Percentiles rank a stretch among this genome's conserved stretches.
phyloP scores from a whole-genome alignment of 2,113 vertebrate species.

The Catharus bicknelli region DNA sequence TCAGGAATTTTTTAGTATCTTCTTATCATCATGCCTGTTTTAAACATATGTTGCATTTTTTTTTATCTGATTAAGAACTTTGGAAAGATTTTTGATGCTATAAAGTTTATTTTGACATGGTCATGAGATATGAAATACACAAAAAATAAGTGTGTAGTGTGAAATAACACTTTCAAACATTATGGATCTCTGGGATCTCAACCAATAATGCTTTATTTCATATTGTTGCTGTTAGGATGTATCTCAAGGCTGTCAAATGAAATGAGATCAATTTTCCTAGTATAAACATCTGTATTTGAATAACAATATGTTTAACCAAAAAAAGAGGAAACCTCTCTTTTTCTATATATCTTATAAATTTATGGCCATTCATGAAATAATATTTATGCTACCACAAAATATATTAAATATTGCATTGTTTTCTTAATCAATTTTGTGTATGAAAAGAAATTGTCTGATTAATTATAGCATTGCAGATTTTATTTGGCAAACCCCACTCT shows the following conservation, averaged over 20 bases:
- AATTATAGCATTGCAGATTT: conserved; percentile 12
- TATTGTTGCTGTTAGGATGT: not conserved
- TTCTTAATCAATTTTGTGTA: not conserved
- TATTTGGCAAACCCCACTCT: not conserved
- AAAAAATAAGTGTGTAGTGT: not conserved
- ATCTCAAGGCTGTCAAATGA: not conserved
- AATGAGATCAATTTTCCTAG: not conserved
- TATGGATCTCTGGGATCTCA: not conserved
- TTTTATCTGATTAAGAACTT: not conserved
- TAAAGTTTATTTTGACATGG: not conserved
- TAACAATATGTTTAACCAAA: not conserved
- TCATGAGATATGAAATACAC: not conserved
- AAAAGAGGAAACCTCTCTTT: not conserved
- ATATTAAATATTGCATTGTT: not conserved
- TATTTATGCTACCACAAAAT: not conserved
- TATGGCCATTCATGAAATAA: not conserved
- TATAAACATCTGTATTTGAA: not conserved
- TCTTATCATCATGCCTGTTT: not conserved
- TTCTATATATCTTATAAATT: not conserved
- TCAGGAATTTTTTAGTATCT: not conserved
- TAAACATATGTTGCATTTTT: not conserved
- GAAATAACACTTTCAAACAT: not conserved
- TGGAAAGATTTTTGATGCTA: not conserved
- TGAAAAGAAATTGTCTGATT: not conserved
- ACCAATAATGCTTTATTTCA: not conserved